A percentile compares a stretch with the other conserved stretches of the same genome.
phyloP scores from a whole-genome alignment of 2,888 invertebrate genomes.

The Craniophora ligustri region DNA sequence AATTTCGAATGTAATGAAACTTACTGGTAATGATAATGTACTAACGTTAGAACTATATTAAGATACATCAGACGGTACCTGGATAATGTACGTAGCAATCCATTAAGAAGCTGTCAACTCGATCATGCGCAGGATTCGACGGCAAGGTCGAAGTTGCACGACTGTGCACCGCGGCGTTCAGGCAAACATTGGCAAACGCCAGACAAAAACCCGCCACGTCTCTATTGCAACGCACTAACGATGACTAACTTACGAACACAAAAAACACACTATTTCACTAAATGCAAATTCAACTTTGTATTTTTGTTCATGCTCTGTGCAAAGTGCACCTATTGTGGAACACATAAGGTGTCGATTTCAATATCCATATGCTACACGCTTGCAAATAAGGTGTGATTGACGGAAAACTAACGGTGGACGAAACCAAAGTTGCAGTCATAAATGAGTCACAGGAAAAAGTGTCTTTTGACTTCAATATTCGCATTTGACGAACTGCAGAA shows the following conservation, averaged over 20 bases:
- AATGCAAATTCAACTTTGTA: conserved; percentile 59
- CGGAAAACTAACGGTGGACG: conserved; percentile 72
- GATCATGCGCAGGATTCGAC: conserved; percentile 78
- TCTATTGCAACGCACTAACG: conserved; percentile 65
- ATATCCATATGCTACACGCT: conserved; percentile 51
- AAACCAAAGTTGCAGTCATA: conserved; percentile 59
- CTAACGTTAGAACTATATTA: conserved; percentile 23
- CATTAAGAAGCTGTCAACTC: conserved; percentile 77
- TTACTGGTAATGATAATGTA: conserved; percentile 7
- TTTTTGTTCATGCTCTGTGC: conserved; percentile 42
- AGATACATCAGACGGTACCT: conserved; percentile 64
- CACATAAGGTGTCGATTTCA: conserved; percentile 63
- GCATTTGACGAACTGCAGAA: conserved; percentile 52
- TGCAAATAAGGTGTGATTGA: conserved; percentile 72
- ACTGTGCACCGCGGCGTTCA: conserved; percentile 59
- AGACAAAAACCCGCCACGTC: conserved; percentile 52
- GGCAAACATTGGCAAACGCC: conserved; percentile 55
- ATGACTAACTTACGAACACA: conserved; percentile 52
- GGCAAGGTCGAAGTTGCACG: conserved; percentile 81
- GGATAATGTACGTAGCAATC: conserved; percentile 75
- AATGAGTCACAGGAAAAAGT: conserved; percentile 67
- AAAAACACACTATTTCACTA: conserved; percentile 51
- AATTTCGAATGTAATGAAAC: conserved; percentile 1
- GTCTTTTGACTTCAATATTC: conserved; percentile 53
- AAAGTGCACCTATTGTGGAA: conserved; percentile 58